Evolutionary conservation across 2,113 vertebrate genomes (phyloP).

Genomic region (Paracanthobrama guichenoti): DNA sequence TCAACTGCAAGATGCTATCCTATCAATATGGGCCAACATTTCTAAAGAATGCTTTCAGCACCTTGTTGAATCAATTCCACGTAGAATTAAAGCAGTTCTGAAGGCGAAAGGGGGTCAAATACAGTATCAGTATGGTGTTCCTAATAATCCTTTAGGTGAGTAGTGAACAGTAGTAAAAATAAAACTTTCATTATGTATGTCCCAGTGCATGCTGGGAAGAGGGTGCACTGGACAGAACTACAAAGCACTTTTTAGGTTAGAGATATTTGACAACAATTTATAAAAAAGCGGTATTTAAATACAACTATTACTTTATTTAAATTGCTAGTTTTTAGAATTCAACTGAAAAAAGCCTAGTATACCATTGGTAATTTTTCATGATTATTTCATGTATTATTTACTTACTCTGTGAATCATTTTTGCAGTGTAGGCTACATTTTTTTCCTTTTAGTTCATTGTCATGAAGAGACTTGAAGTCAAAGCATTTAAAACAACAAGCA

Average conservation of each 20-base stretch:
- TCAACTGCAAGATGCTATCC: too few relatives aligned
- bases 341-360: background rate
- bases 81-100: too few relatives aligned
- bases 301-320: background rate
- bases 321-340: background rate
- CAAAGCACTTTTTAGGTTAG: background rate
- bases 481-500: slow-evolving; percentile 20
- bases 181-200: background rate
- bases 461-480: background rate
- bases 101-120: too few relatives aligned
- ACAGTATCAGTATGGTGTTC: too few relatives aligned
- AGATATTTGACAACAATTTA: background rate
- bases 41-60: too few relatives aligned
- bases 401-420: background rate
- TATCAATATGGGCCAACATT: too few relatives aligned
- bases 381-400: background rate
- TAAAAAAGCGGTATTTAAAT: background rate
- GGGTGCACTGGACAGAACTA: background rate
- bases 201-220: slow-evolving; percentile 10
- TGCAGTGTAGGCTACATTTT: background rate
- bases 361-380: background rate
- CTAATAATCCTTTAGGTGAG: too few relatives aligned
- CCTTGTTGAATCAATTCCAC: too few relatives aligned
- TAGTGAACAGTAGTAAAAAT: background rate
- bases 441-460: background rate